phyloP scores from a whole-genome alignment of 2,888 invertebrate genomes.

The Brachyptera putata region DNA sequence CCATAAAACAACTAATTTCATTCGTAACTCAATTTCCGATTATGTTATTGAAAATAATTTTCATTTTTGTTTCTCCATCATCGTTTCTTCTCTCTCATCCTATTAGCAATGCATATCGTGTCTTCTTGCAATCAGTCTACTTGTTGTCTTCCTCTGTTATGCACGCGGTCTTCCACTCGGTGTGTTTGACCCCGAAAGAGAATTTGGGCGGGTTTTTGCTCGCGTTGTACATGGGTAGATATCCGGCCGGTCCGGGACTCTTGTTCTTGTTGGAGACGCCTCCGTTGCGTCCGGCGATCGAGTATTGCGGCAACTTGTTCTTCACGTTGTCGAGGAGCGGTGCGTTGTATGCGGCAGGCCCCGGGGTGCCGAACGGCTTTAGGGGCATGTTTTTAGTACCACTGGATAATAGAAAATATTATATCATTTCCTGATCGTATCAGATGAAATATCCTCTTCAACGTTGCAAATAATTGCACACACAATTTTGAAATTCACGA shows the following conservation, averaged over 20 bases:
- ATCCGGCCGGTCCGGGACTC: conserved; percentile 54
- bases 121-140: not conserved
- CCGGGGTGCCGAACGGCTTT: conserved; percentile 41
- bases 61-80: too few species aligned
- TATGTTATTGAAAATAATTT: too few species aligned
- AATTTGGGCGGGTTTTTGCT: conserved; percentile 45
- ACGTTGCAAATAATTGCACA: too few species aligned
- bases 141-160: conserved; percentile 53
- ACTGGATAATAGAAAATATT: conserved; percentile 30
- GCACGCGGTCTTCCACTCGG: conserved; percentile 49
- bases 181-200: conserved; percentile 59
- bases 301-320: conserved; percentile 40
- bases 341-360: conserved; percentile 46
- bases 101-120: too few species aligned
- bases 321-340: conserved; percentile 40
- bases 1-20: too few species aligned
- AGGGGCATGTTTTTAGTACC: conserved; percentile 31
- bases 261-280: conserved; percentile 37
- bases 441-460: too few species aligned
- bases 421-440: too few species aligned
- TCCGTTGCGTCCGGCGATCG: conserved; percentile 37
- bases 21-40: too few species aligned
- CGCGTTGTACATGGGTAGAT: conserved; percentile 48
- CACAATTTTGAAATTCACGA: too few species aligned
- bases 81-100: too few species aligned